Conservation (phyloP, 2,113 vertebrate genomes). For the Charina bottae region DNA sequence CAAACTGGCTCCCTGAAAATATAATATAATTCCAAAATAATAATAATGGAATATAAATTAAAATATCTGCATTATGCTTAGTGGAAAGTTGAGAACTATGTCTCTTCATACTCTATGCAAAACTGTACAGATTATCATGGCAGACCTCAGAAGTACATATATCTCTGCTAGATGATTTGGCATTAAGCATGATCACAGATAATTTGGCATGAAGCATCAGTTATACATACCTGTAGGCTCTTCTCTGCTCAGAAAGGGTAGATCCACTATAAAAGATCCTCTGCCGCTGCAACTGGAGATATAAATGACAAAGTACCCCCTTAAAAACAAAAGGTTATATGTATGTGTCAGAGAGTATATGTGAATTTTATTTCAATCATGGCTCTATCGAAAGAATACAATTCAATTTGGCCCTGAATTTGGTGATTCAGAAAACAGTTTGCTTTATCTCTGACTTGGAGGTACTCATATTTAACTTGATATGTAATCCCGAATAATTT, state of each 20-base stretch:
- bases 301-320: background rate
- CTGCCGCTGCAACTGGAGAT: background rate
- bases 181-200: background rate
- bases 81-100: background rate
- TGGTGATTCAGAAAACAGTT: background rate
- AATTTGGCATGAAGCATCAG: background rate
- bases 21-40: background rate
- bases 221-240: background rate
- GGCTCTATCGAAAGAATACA: background rate
- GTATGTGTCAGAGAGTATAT: too few species aligned
- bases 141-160: background rate
- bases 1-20: background rate
- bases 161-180: background rate
- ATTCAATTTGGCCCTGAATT: background rate
- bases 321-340: too few species aligned
- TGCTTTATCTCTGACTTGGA: background rate
- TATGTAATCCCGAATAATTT: background rate
- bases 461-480: background rate
- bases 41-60: background rate
- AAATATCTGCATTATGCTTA: background rate
- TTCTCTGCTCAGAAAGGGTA: background rate
- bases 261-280: background rate
- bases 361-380: background rate
- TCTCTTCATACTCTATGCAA: background rate
- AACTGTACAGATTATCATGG: background rate